A percentile compares a stretch with the other conserved stretches of the same genome.
phyloP scores from a whole-genome alignment of 2,888 invertebrate species.

The Xestia rhomboidea region DNA sequence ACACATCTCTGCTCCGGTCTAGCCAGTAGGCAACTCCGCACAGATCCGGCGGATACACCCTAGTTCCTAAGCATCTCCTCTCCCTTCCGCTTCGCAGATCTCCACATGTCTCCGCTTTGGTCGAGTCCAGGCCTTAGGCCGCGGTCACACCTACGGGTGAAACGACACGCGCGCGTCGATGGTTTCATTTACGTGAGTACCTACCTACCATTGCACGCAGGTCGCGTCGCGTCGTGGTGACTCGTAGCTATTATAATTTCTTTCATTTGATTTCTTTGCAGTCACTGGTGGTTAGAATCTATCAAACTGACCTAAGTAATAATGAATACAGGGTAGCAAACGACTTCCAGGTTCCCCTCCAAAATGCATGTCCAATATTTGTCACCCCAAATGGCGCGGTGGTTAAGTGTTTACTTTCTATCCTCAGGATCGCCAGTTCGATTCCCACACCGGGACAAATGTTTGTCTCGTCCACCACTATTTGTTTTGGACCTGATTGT shows the following conservation, averaged over 20 bases:
- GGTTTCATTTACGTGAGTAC: background rate
- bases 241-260: background rate
- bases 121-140: no score
- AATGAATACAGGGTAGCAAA: no score
- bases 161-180: background rate
- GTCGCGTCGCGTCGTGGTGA: background rate
- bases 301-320: background rate
- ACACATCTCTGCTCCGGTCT: no score
- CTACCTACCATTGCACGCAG: background rate
- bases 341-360: background rate
- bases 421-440: conserved; percentile 28
- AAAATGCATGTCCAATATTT: conserved; percentile 41
- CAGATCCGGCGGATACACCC: no score
- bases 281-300: background rate
- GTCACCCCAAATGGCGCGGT: conserved; percentile 27
- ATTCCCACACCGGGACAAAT: conserved; percentile 41
- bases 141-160: background rate
- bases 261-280: background rate
- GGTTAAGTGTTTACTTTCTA: conserved; percentile 40
- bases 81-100: no score
- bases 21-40: no score
- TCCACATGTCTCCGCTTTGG: no score
- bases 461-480: conserved; percentile 37
- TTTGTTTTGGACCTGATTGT: conserved; percentile 44
- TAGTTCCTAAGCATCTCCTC: no score